A percentile compares a stretch with the other conserved stretches of the same genome.
These are phyloP conservation scores for Cynopterus sphinx DNA, from an alignment of 2,797 vertebrate species.

Conservation along the genomic window DNA sequence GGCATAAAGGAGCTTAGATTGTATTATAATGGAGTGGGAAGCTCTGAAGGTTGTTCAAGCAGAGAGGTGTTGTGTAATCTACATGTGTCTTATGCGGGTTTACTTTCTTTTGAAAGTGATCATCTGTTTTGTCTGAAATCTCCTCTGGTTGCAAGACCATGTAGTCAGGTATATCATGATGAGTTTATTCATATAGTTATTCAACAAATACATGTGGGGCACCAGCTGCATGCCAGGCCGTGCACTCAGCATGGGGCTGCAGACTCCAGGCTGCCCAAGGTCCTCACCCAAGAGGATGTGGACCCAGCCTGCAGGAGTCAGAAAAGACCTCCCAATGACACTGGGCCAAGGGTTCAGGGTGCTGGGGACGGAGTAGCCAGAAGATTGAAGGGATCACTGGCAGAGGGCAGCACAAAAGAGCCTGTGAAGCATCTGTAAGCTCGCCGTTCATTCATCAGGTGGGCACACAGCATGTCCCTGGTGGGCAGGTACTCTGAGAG, in stretches of 20 bases:
- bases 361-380: neutral
- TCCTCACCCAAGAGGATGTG: neutral
- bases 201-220: neutral
- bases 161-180: neutral
- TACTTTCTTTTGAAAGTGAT: neutral
- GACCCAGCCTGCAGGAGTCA: neutral
- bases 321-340: neutral
- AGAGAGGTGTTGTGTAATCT: neutral
- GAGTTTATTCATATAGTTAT: neutral
- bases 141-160: neutral
- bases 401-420: neutral
- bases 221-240: neutral
- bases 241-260: neutral
- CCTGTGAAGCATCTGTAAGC: neutral
- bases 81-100: neutral
- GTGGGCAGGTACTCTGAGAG: neutral
- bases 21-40: neutral
- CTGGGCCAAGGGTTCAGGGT: neutral
- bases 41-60: neutral
- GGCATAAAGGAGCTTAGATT: neutral
- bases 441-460: fast-evolving
- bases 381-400: neutral
- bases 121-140: neutral
- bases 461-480: fast-evolving
- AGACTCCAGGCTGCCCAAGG: neutral